phyloP scores from a whole-genome alignment of 2,797 vertebrate genomes.

The Gobionotothen gibberifrons region DNA sequence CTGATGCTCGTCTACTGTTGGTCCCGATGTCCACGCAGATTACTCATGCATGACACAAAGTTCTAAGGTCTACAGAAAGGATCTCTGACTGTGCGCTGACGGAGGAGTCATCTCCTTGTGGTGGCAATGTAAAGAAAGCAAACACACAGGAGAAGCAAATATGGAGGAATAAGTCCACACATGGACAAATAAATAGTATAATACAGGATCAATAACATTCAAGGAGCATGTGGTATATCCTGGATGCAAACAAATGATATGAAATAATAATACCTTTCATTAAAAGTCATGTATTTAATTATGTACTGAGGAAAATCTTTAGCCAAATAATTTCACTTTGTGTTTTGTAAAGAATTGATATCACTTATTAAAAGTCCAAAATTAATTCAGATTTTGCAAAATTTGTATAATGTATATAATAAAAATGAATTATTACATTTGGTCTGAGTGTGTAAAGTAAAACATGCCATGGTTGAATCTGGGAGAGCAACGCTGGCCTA shows the following conservation, averaged over 20 bases:
- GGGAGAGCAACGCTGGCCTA: conserved; percentile 53
- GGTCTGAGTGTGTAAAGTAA: conserved; percentile 63
- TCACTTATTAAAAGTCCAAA: conserved; percentile 14
- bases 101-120: conserved; percentile 13
- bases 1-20: conserved; percentile 57
- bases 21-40: conserved; percentile 67
- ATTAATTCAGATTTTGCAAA: conserved; percentile 41
- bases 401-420: conserved; percentile 30
- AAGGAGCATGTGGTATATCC: conserved; percentile 53
- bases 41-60: conserved; percentile 50
- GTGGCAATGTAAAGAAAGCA: conserved; percentile 38
- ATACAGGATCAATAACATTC: conserved; percentile 77
- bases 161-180: conserved; percentile 59
- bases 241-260: conserved; percentile 13
- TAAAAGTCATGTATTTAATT: conserved; percentile 33
- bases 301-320: conserved; percentile 21
- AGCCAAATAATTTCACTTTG: not conserved
- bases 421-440: conserved; percentile 61
- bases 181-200: conserved; percentile 76
- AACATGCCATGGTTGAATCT: conserved; percentile 52
- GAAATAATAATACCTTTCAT: conserved; percentile 18
- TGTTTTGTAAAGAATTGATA: conserved; percentile 16
- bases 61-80: conserved; percentile 37
- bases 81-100: conserved; percentile 34
- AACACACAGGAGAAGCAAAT: conserved; percentile 47